Evolutionary conservation across 1,140 invertebrate species (phyloP), one percentile per base, ranked within the genome.

Genomic region (Campoletis sonorensis): DNA sequence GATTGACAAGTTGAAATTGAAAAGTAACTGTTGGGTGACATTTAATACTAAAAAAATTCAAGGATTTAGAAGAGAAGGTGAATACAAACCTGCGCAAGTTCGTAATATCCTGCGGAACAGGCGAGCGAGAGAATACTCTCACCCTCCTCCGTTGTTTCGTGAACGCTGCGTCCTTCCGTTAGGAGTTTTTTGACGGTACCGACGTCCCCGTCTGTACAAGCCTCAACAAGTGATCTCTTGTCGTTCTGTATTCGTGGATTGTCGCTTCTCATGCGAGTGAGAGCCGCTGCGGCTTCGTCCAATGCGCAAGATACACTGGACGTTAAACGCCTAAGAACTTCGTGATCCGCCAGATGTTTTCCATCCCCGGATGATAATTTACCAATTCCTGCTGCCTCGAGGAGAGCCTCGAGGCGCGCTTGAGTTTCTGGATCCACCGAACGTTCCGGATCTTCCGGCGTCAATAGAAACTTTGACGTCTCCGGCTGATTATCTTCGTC

Each of bases 261-360:
- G 90, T 98, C 97, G 89, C 95, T 96, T 87, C 97, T 95, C 98
- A 98, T 99, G 89, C 97, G 95, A 76, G 97, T 98, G 68, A 99
- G 93, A 79, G 98, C 97, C 84, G 98, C 97, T 73, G 98, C 98
- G 70, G 98, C 98, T 93, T 99, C 98, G 93, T 98, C 98, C 83
- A 99, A 94, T 72, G 98, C 97, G 93, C 96, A 97, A 86, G 97
- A 98, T 78, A 98, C 97, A 85, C 96, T 96, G 26, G 97, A 97
- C 81, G 97, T 97, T 86, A 98, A 93, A 84, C 96, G 95, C 85
- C 96, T 93, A 64, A 98, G 93, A 79, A 97, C 96, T 91, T 97
- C 96, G 88, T 96, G 96, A 91, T 96, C 95, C 49, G 95, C 95
- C 84, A 96, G 92, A 90, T 95, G 94, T 91, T 96, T 96, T 85